These are phyloP conservation scores for Flabesymbios commensalis DNA, from an alignment of 2,888 invertebrate genomes.

Conservation along the genomic window DNA sequence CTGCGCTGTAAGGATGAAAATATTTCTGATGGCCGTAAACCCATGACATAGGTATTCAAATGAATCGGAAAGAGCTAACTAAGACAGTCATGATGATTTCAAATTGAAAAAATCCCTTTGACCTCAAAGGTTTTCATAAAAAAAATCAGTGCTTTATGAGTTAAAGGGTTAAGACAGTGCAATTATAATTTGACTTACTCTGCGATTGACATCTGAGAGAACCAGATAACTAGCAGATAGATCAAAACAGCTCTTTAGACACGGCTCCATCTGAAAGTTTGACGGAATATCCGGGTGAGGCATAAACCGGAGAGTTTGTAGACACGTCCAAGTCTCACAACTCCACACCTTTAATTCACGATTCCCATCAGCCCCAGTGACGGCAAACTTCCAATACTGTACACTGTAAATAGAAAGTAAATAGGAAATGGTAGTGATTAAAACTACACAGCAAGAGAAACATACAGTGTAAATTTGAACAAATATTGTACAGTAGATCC, in stretches of 20 bases:
- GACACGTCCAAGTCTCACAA: slow-evolving; percentile 90
- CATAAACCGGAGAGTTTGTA: slow-evolving; percentile 66
- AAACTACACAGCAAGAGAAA: background rate
- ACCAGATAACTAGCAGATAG: slow-evolving; percentile 83
- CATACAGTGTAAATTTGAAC: background rate
- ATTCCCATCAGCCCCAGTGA: slow-evolving; percentile 89
- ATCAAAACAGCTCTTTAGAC: slow-evolving; percentile 81
- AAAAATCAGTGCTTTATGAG: too few species aligned
- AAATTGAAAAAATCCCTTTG: too few species aligned
- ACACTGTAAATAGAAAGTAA: slow-evolving; percentile 61
- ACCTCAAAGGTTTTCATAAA: too few species aligned
- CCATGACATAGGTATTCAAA: too few species aligned
- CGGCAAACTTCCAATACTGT: slow-evolving; percentile 93
- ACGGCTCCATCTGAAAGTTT: slow-evolving; percentile 48
- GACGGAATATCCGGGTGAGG: slow-evolving; percentile 34
- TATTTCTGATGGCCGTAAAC: too few species aligned
- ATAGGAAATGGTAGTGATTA: background rate
- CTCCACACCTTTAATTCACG: slow-evolving; percentile 92
- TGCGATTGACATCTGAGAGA: slow-evolving; percentile 83
- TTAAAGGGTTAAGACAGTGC: too few species aligned
- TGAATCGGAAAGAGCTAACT: too few species aligned
- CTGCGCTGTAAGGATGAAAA: too few species aligned
- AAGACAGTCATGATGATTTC: too few species aligned
- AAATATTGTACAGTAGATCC: background rate
- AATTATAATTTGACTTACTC: slow-evolving; percentile 67